Conservation (phyloP, 2,797 vertebrate species). For the Carduelis carduelis region DNA sequence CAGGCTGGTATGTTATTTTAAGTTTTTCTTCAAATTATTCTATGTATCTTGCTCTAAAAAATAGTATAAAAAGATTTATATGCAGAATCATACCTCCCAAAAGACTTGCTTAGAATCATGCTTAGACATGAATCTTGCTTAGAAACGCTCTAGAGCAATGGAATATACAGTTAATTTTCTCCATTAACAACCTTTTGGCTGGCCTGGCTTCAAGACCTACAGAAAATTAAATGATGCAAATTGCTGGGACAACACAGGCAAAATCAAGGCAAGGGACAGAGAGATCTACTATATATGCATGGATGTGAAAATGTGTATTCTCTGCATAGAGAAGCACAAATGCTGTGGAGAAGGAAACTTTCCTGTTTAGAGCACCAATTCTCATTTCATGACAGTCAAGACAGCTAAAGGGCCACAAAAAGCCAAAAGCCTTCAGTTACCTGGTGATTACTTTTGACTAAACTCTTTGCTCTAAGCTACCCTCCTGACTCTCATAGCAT, state of each 20-base stretch:
- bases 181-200: background rate
- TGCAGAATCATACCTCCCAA: background rate
- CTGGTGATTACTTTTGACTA: background rate
- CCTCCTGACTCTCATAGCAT: background rate
- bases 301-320: background rate
- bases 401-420: background rate
- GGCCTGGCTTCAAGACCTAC: background rate
- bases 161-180: background rate
- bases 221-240: background rate
- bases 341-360: background rate
- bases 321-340: background rate
- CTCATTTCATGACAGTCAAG: background rate
- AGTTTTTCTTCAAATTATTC: background rate
- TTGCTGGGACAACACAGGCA: background rate
- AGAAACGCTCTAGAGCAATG: background rate
- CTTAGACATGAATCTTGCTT: background rate
- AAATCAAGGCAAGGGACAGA: background rate
- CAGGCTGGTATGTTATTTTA: background rate
- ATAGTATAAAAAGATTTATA: background rate
- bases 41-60: background rate
- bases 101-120: background rate
- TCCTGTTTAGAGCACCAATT: background rate
- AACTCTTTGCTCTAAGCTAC: background rate
- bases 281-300: background rate
- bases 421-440: background rate